Base-by-base conservation (phyloP, 2,888 invertebrate genomes). In the Automeris io region DNA sequence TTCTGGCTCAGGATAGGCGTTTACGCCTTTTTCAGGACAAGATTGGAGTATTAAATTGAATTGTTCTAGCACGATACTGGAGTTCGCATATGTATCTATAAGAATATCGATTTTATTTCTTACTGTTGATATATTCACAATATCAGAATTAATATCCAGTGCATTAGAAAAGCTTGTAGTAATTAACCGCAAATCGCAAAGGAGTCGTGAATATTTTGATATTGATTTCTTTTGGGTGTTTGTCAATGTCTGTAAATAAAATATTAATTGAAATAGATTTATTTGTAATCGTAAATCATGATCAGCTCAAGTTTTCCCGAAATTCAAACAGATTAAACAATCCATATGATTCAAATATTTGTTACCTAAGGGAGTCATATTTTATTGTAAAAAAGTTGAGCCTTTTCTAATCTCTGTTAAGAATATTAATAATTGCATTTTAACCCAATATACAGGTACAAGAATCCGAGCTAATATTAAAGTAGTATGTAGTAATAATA, bases 191-290 rank as follows among this genome's bases (percentile, higher is more conserved):
- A 92, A 58, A 32, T 90, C 88, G 48, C 88, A 90, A 1, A 92
- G 78, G 16, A 80, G 65, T 43, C 88, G 80, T 0, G 89, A 88
- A 8, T 90, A 87, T 46, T 88, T 86, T 0, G 90, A 86, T 22
- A 94, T 76, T 0, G 88, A 79, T 45, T 76, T 79, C 60, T 93
- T 92, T 66, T 94, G 93, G 9, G 83, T 79, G 49, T 91, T 90
- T 1, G 91, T 90, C 33, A 92, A 60, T 45, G 90, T 76, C 90
- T 90, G 74, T 32, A 87, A 87, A 50, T 31, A 56, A 48, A 54
- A 35, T 16, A 22, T 11, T 33, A 36, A 9, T n/a, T n/a, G n/a
- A n/a, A n/a, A n/a, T n/a, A n/a, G n/a, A n/a, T n/a, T n/a, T n/a
- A n/a, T n/a, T n/a, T n/a, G n/a, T n/a, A n/a, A n/a, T n/a, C n/a